These are phyloP conservation scores for Tyrophagus putrescentiae DNA, from an alignment of 1,140 invertebrate species.

Conservation along the genomic window DNA sequence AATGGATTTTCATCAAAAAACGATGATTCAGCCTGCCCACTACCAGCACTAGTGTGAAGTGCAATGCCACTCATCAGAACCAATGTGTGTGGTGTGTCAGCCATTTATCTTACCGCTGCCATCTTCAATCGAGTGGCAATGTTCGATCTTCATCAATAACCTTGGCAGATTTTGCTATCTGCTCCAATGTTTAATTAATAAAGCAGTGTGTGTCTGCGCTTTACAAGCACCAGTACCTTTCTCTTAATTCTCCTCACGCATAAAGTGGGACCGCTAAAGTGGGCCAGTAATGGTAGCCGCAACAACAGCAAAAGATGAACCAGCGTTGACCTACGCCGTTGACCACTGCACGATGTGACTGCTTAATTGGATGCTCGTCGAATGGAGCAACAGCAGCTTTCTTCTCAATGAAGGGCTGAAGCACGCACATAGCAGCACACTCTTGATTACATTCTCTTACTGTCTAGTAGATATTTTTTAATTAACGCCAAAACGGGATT, in stretches of 20 bases:
- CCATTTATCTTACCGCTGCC: slow-evolving; percentile 3
- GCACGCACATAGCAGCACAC: not conserved
- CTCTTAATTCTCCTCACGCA: too few relatives aligned
- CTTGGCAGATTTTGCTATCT: not conserved
- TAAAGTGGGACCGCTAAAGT: not conserved
- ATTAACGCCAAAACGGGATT: slow-evolving; percentile 11
- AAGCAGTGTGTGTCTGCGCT: too few relatives aligned
- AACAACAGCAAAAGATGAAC: too few relatives aligned
- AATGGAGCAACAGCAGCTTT: not conserved
- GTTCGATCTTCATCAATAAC: slow-evolving; percentile 13
- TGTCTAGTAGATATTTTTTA: not conserved
- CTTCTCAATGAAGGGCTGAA: too few relatives aligned
- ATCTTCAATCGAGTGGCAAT: slow-evolving; percentile 14
- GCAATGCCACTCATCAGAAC: too few relatives aligned
- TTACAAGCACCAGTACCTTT: too few relatives aligned
- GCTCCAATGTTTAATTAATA: not conserved
- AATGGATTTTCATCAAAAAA: too few relatives aligned
- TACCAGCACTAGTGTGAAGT: too few relatives aligned
- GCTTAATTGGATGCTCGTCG: slow-evolving; percentile 9
- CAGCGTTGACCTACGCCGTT: not conserved
- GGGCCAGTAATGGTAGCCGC: too few relatives aligned
- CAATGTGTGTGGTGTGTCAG: not conserved
- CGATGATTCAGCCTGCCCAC: too few relatives aligned
- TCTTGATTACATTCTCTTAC: not conserved
- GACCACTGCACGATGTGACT: slow-evolving; percentile 10